Evolutionary conservation across 2,888 invertebrate species (phyloP).

Genomic region (Trilocha varians): DNA sequence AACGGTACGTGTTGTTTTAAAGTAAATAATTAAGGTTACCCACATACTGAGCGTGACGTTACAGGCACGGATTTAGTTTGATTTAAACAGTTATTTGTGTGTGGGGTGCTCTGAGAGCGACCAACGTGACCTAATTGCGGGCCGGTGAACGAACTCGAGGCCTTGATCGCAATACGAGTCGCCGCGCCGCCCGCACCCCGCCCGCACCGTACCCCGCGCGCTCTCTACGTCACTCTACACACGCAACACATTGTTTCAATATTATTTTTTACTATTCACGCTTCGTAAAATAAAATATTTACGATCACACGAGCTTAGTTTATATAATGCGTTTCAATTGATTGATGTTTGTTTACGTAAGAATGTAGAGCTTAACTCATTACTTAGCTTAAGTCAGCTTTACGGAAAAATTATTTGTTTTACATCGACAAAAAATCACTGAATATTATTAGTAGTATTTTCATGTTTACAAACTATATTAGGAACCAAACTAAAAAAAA

Average conservation of each 20-base stretch:
- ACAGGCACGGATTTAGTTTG: conserved; percentile 60
- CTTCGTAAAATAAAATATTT: conserved; percentile 21
- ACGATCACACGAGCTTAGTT: conserved; percentile 16
- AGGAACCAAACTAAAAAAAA: no score
- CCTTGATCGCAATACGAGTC: conserved; percentile 69
- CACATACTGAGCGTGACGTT: conserved; percentile 46
- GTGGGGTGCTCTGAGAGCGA: conserved; percentile 44
- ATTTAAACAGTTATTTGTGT: conserved; percentile 62
- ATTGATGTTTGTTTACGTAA: conserved; percentile 10
- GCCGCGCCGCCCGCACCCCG: conserved; percentile 25
- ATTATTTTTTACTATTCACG: conserved; percentile 32
- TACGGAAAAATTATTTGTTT: no score
- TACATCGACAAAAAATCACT: no score
- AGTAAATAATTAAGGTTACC: conserved; percentile 34
- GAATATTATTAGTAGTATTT: no score
- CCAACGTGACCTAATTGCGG: conserved; percentile 63
- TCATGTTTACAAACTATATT: no score
- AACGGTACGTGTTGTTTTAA: conserved; percentile 9
- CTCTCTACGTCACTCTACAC: conserved; percentile 36
- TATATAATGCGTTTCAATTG: conserved; percentile 15
- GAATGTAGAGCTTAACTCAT: no score
- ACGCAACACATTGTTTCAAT: conserved; percentile 44
- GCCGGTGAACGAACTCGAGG: conserved; percentile 69
- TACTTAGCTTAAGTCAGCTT: no score
- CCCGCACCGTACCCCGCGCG: conserved; percentile 15